phyloP scores from a whole-genome alignment of 92 coral and sea anemone genomes.

The Zoanthus sansibaricus region DNA sequence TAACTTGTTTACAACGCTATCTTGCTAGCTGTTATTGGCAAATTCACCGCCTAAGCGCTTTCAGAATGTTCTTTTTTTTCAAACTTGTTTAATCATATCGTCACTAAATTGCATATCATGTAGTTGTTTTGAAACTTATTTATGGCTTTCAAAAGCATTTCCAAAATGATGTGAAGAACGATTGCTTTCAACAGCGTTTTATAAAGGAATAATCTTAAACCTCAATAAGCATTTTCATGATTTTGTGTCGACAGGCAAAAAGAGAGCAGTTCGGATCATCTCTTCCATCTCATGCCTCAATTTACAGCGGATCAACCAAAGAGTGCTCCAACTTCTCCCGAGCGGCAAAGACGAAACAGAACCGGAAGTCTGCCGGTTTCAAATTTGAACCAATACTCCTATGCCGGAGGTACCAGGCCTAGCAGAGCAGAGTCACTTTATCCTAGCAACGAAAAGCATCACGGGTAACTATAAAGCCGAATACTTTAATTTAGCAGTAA shows the following conservation, averaged over 20 bases:
- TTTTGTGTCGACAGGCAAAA: slow-evolving; percentile 14
- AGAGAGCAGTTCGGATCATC: not conserved
- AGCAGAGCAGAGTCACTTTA: slow-evolving; percentile 30
- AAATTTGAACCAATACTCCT: not conserved
- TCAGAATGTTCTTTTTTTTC: too few relatives aligned
- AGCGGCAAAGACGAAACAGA: slow-evolving; percentile 13
- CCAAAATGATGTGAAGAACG: too few relatives aligned
- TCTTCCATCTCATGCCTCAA: slow-evolving; percentile 34
- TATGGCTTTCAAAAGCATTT: too few relatives aligned
- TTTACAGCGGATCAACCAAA: not conserved
- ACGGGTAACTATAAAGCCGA: slow-evolving; percentile 15
- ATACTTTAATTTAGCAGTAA: not conserved
- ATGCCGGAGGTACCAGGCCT: not conserved
- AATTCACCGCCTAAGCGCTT: too few relatives aligned
- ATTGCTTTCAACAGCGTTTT: not conserved
- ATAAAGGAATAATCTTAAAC: not conserved
- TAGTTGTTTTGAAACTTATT: too few relatives aligned
- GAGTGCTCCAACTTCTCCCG: slow-evolving; percentile 40
- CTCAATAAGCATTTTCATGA: not conserved
- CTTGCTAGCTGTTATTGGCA: too few relatives aligned
- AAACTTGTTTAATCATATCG: too few relatives aligned
- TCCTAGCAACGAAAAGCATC: slow-evolving; percentile 11
- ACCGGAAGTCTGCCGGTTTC: slow-evolving; percentile 36
- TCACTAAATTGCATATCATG: too few relatives aligned
- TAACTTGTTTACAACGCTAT: too few relatives aligned